Evolutionary conservation across 2,113 vertebrate species (phyloP), one percentile per base, ranked within the genome.

Genomic region (Clarias gariepinus): DNA sequence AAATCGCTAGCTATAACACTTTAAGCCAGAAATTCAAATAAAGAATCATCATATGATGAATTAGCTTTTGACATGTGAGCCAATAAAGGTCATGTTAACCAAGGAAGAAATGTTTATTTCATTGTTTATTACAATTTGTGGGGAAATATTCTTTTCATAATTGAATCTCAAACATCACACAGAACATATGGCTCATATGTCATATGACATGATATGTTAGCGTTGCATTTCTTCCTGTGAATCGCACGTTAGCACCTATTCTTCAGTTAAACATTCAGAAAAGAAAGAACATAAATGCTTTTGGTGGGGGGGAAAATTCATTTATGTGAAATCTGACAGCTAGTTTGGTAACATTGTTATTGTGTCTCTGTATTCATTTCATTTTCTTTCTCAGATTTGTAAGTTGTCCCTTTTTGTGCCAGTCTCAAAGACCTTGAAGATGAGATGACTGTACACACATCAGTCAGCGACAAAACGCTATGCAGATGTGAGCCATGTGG

Each of bases 191-290:
- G 86, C 60, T 57, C n/a, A 57, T 61, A 82, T 25, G 77, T 47
- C 61, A 80, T 4, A 47, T 57, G 74, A 79, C 84, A 57, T 18
- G 78, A 63, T 53, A 30, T 68, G 83, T 64, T 87, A 52, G 73
- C 47, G 69, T 77, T 30, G 73, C 57, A 82, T 66, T 68, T 47
- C 84, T 82, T 84, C 60, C 47, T 3, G 41, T 83, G 80, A 63
- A n/a, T 85, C 80, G 61, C 77, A 85, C 83, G 86, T 87, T 89
- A 85, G 76, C 61, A 66, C 30, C 53, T 69, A 47, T 60, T 78
- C 60, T 64, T 16, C 83, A n/a, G 53, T 57, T 86, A 81, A 78
- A 86, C 82, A 41, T n/a, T 81, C 36, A 77, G 63, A 82, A 82
- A 80, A 77, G 73, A 82, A 82, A 80, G 61, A 85, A 66, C 28